Evolutionary conservation across 2,797 vertebrate species (phyloP).

Genomic region (Neosilurus hyrtlii): DNA sequence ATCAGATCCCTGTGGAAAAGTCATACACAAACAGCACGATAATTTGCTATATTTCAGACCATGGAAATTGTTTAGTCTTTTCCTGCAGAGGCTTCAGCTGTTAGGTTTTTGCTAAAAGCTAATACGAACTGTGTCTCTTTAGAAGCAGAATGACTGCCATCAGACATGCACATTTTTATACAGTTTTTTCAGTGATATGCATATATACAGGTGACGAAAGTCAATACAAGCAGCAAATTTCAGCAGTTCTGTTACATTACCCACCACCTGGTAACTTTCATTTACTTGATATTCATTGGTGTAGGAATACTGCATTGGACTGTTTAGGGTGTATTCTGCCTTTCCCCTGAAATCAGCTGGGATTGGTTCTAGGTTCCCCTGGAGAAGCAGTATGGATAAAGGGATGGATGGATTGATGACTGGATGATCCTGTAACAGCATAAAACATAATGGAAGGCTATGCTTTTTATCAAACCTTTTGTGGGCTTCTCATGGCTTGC

Average conservation of each 20-base stretch:
- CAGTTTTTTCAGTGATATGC: not conserved
- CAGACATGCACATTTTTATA: not conserved
- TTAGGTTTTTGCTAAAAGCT: slow-evolving; percentile 8
- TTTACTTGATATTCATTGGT: not conserved
- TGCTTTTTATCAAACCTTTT: not conserved
- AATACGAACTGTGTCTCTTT: slow-evolving; percentile 6
- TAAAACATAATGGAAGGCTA: not conserved
- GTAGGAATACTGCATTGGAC: not conserved
- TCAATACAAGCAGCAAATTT: not conserved
- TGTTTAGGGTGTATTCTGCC: no score
- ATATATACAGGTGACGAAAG: not conserved
- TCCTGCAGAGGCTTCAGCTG: slow-evolving; percentile 11
- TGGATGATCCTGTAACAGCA: no score
- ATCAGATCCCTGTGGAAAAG: slow-evolving; percentile 36
- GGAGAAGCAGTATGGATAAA: no score
- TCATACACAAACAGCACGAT: slow-evolving; percentile 41
- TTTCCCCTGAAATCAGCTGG: no score
- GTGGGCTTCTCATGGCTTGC: not conserved
- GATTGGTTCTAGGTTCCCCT: no score
- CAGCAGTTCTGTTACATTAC: not conserved
- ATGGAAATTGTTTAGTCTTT: slow-evolving; percentile 21
- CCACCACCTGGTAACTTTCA: not conserved
- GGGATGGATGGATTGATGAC: no score
- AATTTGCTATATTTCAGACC: slow-evolving; percentile 48
- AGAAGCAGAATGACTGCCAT: not conserved